Evolutionary conservation across 2,888 invertebrate species (phyloP).

Genomic region (Lepas anatifera): DNA sequence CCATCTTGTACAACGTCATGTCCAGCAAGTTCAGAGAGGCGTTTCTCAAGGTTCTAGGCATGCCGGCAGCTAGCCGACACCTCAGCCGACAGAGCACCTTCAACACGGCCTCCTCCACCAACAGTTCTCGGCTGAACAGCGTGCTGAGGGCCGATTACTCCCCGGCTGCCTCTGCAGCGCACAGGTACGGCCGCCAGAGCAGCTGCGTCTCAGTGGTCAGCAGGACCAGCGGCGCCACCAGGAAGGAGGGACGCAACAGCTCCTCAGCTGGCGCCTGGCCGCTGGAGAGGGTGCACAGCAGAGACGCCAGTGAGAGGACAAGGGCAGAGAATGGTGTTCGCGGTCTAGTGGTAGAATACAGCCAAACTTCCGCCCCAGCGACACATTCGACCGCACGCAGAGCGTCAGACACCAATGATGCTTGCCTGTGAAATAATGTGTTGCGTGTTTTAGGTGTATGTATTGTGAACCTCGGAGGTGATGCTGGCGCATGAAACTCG

Average conservation of each 20-base stretch:
- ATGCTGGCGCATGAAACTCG: no score
- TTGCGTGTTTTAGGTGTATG: no score
- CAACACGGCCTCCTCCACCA: slow-evolving; percentile 20
- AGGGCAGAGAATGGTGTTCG: no score
- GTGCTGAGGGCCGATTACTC: neutral
- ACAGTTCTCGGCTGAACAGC: slow-evolving; percentile 3
- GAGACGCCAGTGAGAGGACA: no score
- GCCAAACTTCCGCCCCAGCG: no score
- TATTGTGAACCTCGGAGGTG: no score
- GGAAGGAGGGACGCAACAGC: slow-evolving; percentile 14
- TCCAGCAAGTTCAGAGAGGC: slow-evolving; percentile 69
- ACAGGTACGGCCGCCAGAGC: slow-evolving; percentile 22
- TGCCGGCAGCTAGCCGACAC: slow-evolving; percentile 14
- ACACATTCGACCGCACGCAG: no score
- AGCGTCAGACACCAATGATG: no score
- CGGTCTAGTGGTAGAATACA: no score
- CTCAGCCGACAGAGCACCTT: slow-evolving; percentile 22
- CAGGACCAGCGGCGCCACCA: slow-evolving; percentile 10
- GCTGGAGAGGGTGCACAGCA: slow-evolving; percentile 17
- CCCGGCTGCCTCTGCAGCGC: neutral
- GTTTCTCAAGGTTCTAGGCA: slow-evolving; percentile 39
- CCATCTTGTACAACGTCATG: slow-evolving; percentile 81
- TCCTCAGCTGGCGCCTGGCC: slow-evolving; percentile 15
- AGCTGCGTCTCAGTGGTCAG: slow-evolving; percentile 21
- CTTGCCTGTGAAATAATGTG: no score